Evolutionary conservation across 2,797 vertebrate species (phyloP).

Genomic region (Gallirallus australis): DNA sequence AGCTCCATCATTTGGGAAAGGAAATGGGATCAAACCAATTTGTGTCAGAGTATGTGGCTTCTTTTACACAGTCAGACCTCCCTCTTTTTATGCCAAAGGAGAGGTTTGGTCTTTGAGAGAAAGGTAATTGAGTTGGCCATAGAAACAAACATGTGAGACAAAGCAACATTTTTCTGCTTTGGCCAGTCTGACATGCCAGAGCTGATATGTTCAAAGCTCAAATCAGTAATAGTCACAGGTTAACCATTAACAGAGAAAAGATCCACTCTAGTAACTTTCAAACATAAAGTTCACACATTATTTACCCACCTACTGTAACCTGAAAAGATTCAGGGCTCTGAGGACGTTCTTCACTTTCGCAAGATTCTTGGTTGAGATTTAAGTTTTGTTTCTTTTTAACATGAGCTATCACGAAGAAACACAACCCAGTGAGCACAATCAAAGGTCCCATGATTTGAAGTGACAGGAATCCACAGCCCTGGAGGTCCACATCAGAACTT

Average conservation of each 20-base stretch:
- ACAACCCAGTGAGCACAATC: slow-evolving; percentile 81
- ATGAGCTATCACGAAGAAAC: slow-evolving; percentile 83
- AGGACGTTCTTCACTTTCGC: slow-evolving; percentile 67
- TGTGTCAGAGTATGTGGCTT: not conserved
- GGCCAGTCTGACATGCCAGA: not conserved
- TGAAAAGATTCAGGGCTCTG: slow-evolving; percentile 72
- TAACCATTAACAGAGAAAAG: not conserved
- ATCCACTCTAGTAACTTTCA: fast-evolving
- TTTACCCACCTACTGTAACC: slow-evolving; percentile 80
- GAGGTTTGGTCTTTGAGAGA: not conserved
- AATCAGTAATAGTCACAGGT: not conserved
- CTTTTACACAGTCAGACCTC: not conserved
- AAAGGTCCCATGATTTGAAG: slow-evolving; percentile 84
- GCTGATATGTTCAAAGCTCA: not conserved
- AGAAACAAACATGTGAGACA: not conserved
- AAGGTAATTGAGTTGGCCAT: not conserved
- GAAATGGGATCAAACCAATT: not conserved
- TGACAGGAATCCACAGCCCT: slow-evolving; percentile 79
- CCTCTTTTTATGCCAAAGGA: not conserved
- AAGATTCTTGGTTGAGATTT: slow-evolving; percentile 57
- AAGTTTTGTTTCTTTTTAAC: slow-evolving; percentile 80
- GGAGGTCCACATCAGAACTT: slow-evolving; percentile 30
- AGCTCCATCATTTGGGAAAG: not conserved
- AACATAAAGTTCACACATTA: not conserved
- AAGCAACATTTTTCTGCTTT: not conserved